A percentile compares a stretch with the other conserved stretches of the same genome.
These are phyloP conservation scores for Atherinomorus stipes DNA, from an alignment of 2,113 vertebrate genomes.

Conservation along the genomic window DNA sequence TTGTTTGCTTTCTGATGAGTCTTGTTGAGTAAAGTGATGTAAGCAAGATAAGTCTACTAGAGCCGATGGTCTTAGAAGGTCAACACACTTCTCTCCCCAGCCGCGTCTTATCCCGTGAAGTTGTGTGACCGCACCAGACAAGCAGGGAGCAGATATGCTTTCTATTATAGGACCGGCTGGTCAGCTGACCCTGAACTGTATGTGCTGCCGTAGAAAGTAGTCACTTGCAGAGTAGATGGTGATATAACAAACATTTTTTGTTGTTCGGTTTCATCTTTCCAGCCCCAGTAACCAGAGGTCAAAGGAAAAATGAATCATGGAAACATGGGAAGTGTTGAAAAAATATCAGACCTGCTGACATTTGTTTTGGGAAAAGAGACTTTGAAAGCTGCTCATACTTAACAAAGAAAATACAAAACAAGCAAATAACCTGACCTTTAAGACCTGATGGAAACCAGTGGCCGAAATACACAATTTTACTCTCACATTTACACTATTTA, in stretches of 20 bases:
- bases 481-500: neutral
- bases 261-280: neutral
- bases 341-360: constrained; percentile 46
- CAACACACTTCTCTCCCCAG: no score
- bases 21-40: no score
- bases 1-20: no score
- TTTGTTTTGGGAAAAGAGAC: constrained; percentile 57
- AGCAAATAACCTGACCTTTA: neutral
- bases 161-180: no score
- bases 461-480: neutral
- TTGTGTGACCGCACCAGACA: no score
- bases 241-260: constrained; percentile 6
- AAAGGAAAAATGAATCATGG: neutral
- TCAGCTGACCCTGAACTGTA: no score
- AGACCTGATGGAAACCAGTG: neutral
- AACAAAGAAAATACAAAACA: neutral
- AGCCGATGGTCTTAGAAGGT: no score
- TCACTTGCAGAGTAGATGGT: no score
- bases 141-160: no score
- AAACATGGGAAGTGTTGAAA: constrained; percentile 39
- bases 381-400: constrained; percentile 8
- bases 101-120: no score
- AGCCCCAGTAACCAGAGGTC: neutral
- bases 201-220: no score
- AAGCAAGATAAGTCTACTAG: no score